Base-by-base conservation (phyloP, 2,888 invertebrate species). In the Sphinx pinastri region DNA sequence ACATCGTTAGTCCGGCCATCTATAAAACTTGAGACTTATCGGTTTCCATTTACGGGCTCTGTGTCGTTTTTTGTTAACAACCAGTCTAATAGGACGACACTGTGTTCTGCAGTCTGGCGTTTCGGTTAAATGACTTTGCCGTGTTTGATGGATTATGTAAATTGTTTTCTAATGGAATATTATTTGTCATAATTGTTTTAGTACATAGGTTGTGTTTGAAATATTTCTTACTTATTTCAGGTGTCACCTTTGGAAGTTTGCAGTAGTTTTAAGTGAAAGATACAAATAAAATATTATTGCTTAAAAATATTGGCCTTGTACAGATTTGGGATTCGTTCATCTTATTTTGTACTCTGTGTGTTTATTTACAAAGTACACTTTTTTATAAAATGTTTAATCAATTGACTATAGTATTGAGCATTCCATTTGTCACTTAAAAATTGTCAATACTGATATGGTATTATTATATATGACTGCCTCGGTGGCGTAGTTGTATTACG, bases 11-110 rank as follows among this genome's bases (percentile, higher is more conserved):
- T 7, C 16, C 16, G 12, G 19, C 3, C 38, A n/a, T n/a, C 58
- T 47, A 19, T 60, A 63, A 54, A 31, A 63, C 47, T 63, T 16
- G 54, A 16, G 68, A 67, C 76, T 73, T 75, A 74, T 75, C 63
- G 67, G 47, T 74, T 78, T 73, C 80, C 77, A 77, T 79, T 72
- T 79, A 78, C 45, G 69, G 79, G 59, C 68, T 69, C 73, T 67
- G 71, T 73, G 71, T 76, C 71, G 71, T 69, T 70, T 79, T 80
- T 79, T 78, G 73, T 14, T 68, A 69, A 73, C 74, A 77, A 77
- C 75, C 74, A 73, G 77, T 75, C 74, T 76, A 76, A 80, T 76
- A 80, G 76, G 76, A 76, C 79, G 77, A 74, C 80, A 79, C 79
- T 76, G 77, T 72, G 74, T 75, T 73, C 60, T 73, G 58, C 13